Evolutionary conservation across 2,888 invertebrate genomes (phyloP), one percentile per base, ranked within the genome.

Genomic region (Heliconius charithonia): DNA sequence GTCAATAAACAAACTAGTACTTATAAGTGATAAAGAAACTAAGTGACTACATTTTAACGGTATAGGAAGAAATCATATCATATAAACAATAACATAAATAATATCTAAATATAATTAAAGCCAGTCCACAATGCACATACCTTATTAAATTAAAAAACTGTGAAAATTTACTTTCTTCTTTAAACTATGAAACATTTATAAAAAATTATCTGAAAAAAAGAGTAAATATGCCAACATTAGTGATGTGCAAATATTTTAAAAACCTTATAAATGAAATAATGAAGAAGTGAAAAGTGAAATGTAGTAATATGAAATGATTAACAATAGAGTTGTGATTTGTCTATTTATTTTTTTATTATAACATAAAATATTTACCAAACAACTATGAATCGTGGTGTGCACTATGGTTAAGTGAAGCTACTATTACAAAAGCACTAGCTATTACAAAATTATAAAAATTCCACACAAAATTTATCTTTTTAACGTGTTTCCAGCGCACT

Each of bases 401-500:
- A 4, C 12, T 7, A 3, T 59, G 59, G 2, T n/a, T 25, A 19
- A 72, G n/a, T 32, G 7, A 13, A 59, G n/a, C 16, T 32, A 41
- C n/a, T n/a, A n/a, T n/a, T n/a, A n/a, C n/a, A n/a, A n/a, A n/a
- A n/a, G n/a, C 25, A 69, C 69, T 29, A 63, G 41, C 29, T 27
- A 29, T 74, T 3, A 59, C 59, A 59, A 59, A n/a, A 27, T 63
- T 63, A 37, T 0, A 29, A 63, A 73, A 63, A 27, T 41, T 62
- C 19, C 16, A 41, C 41, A 65, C 41, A 41, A 74, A 72, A 51
- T 22, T 63, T 65, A 65, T 74, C 74, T 74, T 74, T 62, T 41
- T 3, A 65, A 74, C 63, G 45, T n/a, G 74, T 74, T 74, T 45
- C 27, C 45, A 45, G 63, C 27, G n/a, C 41, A 74, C 27, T 74